phyloP scores from a whole-genome alignment of 2,797 vertebrate genomes.

The Falco rusticolus region DNA sequence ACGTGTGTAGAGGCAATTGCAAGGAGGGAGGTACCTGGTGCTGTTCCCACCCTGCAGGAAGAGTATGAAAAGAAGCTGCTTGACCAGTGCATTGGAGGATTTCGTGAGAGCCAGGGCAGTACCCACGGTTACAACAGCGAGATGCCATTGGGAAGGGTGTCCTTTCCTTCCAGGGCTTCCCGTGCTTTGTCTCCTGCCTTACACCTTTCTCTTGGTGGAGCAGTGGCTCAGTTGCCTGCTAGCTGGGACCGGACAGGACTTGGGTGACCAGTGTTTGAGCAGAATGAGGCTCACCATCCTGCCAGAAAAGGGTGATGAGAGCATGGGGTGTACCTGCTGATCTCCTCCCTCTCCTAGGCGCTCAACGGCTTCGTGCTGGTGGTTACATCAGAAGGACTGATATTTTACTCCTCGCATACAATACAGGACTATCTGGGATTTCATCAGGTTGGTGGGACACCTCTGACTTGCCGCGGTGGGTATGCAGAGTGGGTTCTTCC shows the following conservation, averaged over 20 bases:
- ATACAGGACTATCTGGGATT: slow-evolving; percentile 88
- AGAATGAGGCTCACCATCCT: not conserved
- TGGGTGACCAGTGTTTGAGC: not conserved
- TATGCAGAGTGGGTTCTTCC: not conserved
- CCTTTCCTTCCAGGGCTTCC: not conserved
- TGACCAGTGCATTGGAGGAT: not conserved
- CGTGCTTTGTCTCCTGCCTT: not conserved
- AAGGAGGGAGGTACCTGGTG: not conserved
- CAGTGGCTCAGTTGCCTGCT: not conserved
- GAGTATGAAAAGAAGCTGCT: not conserved
- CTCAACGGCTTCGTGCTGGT: slow-evolving; percentile 85
- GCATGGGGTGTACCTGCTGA: rapidly evolving
- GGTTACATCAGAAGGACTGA: slow-evolving; percentile 82
- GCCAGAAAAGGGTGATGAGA: not conserved
- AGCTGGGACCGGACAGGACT: not conserved
- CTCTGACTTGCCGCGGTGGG: not conserved
- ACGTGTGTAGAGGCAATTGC: not conserved
- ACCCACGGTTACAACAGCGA: not conserved
- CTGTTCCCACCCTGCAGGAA: not conserved
- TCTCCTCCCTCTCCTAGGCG: slow-evolving; percentile 68
- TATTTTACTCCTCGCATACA: slow-evolving; percentile 83
- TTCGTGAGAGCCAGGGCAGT: not conserved
- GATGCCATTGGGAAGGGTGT: not conserved
- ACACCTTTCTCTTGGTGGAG: not conserved
- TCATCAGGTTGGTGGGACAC: slow-evolving; percentile 79